Evolutionary conservation across 2,113 vertebrate species (phyloP), one percentile per base, ranked within the genome.

Genomic region (Tyrannus savana): DNA sequence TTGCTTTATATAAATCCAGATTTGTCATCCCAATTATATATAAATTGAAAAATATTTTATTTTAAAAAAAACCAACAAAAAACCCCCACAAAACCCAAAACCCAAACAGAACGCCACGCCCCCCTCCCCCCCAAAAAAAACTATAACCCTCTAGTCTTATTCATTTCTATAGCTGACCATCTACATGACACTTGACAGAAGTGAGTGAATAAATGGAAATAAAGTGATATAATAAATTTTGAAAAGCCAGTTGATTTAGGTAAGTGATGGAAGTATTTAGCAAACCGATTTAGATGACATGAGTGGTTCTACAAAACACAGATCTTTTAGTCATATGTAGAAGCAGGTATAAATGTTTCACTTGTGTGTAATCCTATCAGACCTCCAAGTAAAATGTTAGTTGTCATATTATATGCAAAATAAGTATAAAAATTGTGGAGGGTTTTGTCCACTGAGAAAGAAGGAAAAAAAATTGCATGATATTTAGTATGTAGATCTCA

Each of bases 131-230:
- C 39, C 10, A 39, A 39, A 39, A 39, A 39, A 37, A 7, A 7
- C 37, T 13, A 41, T 49, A 50, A 9, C 16, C 9, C 1, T 0
- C 1, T 35, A 2, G 0, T 15, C 14, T 84, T 86, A 69, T 28
- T 58, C 14, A 52, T 87, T 74, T 72, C 31, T 63, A 0, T 41
- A 79, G 25, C 6, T 13, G 31, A 49, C 14, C 15, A 19, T 59
- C 53, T 87, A 30, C 21, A 16, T 80, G 39, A 7, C 8, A 28
- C 25, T 84, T 23, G 41, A 55, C 41, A 27, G 4, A 28, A 75
- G 3, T 16, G 27, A 74, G 7, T 31, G 19, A 88, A 81, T 77
- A 80, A 72, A 53, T 72, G 21, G 67, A 89, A 85, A 63, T 47
- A 33, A 63, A 89, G 13, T 27, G 3, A 6, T 64, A 21, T 19